A percentile compares a stretch with the other conserved stretches of the same genome.
Evolutionary conservation across 2,113 vertebrate species (phyloP).

Genomic region (Sialia sialis): DNA sequence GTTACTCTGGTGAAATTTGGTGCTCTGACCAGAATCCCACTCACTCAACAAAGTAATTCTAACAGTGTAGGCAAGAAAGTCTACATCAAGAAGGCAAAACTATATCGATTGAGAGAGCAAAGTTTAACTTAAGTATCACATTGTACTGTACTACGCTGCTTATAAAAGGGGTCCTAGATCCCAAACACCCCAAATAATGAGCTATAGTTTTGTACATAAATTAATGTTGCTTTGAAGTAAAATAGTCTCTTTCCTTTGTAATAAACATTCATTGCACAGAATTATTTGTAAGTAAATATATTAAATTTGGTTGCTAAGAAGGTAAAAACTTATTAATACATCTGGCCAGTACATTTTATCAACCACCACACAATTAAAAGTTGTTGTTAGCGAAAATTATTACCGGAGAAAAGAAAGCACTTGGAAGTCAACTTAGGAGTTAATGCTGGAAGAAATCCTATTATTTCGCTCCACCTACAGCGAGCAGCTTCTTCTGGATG

Average conservation of each 20-base stretch:
- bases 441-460: conserved; percentile 21
- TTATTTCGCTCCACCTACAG: neutral
- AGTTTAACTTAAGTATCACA: conserved; percentile 30
- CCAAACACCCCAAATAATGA: conserved; percentile 31
- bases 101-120: conserved; percentile 19
- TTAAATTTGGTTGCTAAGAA: conserved; percentile 68
- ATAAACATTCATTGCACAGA: conserved; percentile 62
- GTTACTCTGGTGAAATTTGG: neutral
- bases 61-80: neutral
- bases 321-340: conserved; percentile 54
- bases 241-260: conserved; percentile 57
- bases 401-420: conserved; percentile 44
- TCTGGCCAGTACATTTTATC: conserved; percentile 31
- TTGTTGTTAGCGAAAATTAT: neutral
- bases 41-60: neutral
- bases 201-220: conserved; percentile 55
- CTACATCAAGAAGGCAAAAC: conserved; percentile 22
- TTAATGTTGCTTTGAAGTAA: conserved; percentile 63
- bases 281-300: conserved; percentile 65
- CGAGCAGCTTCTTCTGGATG: neutral
- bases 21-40: neutral
- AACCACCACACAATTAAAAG: conserved; percentile 21
- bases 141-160: conserved; percentile 25
- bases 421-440: conserved; percentile 37
- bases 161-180: conserved; percentile 46